Base-by-base conservation (phyloP, 2,888 invertebrate genomes). In the Cryptus armator region DNA sequence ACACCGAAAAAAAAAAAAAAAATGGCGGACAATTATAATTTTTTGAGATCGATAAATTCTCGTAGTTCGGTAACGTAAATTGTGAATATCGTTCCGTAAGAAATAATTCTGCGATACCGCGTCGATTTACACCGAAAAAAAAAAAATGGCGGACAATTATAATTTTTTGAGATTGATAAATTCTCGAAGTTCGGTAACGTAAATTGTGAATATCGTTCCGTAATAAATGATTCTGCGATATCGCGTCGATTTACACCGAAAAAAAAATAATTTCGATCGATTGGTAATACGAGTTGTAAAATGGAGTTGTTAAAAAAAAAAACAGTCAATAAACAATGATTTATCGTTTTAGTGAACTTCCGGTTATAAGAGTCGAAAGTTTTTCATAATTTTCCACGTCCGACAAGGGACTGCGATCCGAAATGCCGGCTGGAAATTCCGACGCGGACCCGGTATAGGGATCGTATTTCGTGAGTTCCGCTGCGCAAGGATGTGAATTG, bases 381-480 rank as follows among this genome's bases (percentile, higher is more conserved):
- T 76, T 71, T 76, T 37, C 75, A 19, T 24, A 53, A 53, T 44
- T 53, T 48, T 46, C 29, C 16, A 2, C 37, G 19, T n/a, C 24
- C 59, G 51, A 48, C 14, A 24, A 67, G 74, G 46, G 16, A 37
- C 19, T 24, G 29, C 19, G 19, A 32, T 3, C 9, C 12, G 64
- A 19, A 56, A n/a, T 37, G 64, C 16, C 64, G 51, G 53, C 44
- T 62, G 53, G 46, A 78, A 79, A 75, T 24, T 71, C n/a, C 12
- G 37, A 6, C 37, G 29, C 37, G 29, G 66, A 7, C 44, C 66
- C 51, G 16, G 62, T 44, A 10, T 10, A 3, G 32, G 56, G 59
- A 37, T 84, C 77, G 74, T 43, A 81, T 77, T 81, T 84, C 84
- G 37, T 9, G 48, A 51, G 71, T 64, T 70, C 32, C 19, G 48